Conservation (phyloP, 2,888 invertebrate genomes). For the Omphaloscelis lunosa region DNA sequence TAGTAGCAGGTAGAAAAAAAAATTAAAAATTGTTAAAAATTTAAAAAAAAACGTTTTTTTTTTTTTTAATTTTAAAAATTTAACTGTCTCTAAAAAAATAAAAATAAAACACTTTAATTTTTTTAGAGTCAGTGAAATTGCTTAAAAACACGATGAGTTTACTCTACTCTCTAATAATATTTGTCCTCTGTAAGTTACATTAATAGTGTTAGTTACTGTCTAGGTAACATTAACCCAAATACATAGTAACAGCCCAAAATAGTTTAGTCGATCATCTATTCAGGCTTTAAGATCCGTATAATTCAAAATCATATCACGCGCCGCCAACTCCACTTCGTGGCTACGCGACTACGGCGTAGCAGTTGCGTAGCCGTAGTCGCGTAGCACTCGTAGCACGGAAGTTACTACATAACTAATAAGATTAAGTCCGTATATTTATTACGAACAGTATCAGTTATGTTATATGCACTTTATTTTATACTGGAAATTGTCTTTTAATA, state of each 20-base stretch:
- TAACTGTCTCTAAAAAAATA: no score
- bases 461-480: constrained; percentile 30
- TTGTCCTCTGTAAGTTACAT: neutral
- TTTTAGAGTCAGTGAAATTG: neutral
- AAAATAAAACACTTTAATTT: no score
- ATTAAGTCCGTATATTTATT: constrained; percentile 62
- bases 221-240: constrained; percentile 1
- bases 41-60: no score
- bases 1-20: neutral
- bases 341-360: constrained; percentile 55
- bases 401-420: constrained; percentile 65
- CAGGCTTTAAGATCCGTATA: constrained; percentile 51
- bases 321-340: constrained; percentile 55
- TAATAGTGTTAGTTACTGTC: neutral
- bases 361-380: constrained; percentile 44
- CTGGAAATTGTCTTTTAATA: constrained; percentile 31
- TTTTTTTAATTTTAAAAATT: no score
- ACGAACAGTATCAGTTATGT: constrained; percentile 49
- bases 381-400: constrained; percentile 58
- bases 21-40: no score
- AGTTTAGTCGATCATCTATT: constrained; percentile 56
- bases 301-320: constrained; percentile 65
- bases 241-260: constrained; percentile 22
- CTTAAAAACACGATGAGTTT: neutral
- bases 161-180: neutral